phyloP scores from a whole-genome alignment of 2,888 invertebrate genomes.

The Andrena marginata region DNA sequence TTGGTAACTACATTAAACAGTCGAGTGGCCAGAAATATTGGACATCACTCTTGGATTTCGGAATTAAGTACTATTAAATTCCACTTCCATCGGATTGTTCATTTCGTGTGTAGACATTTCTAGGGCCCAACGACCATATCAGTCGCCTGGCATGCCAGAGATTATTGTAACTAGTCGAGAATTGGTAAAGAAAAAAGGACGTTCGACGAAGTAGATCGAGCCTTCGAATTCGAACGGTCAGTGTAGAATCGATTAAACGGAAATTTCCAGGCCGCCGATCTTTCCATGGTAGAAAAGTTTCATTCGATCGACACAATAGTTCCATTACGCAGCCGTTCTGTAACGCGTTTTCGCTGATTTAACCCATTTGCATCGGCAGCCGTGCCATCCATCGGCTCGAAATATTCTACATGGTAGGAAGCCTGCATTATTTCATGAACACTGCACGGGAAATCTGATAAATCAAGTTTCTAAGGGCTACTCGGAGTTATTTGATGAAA shows the following conservation, averaged over 20 bases:
- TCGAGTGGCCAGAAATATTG: too few species aligned
- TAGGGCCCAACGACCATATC: background rate
- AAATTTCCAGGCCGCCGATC: constrained; percentile 69
- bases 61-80: background rate
- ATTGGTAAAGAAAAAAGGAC: constrained; percentile 22
- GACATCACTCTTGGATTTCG: too few species aligned
- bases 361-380: constrained; percentile 49
- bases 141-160: background rate
- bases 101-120: background rate
- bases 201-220: constrained; percentile 20
- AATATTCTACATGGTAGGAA: constrained; percentile 21
- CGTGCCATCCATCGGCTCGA: constrained; percentile 5
- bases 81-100: background rate
- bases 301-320: constrained; percentile 61
- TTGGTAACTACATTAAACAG: too few species aligned
- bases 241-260: constrained; percentile 69
- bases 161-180: constrained; percentile 18
- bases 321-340: constrained; percentile 55
- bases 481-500: too few species aligned
- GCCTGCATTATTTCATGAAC: background rate
- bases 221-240: background rate
- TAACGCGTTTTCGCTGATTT: constrained; percentile 59
- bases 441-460: background rate
- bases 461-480: background rate
- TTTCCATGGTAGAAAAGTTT: constrained; percentile 55